phyloP scores from a whole-genome alignment of 1,140 invertebrate genomes.

The Diorhabda sublineata region DNA sequence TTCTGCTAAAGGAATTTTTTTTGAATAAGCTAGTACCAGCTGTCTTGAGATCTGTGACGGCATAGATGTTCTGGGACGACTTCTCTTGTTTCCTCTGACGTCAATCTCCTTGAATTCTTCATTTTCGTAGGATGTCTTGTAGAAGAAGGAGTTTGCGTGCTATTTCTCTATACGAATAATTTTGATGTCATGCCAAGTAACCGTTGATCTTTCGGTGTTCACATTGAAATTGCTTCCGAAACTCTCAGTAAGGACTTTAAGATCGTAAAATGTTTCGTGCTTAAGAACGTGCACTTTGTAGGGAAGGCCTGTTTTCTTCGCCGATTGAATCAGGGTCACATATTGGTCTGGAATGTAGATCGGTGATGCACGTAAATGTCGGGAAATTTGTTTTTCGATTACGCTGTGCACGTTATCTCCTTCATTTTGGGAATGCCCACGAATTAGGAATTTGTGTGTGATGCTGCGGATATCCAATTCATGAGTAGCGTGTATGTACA shows the following conservation, averaged over 20 bases:
- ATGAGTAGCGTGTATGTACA: constrained; percentile 41
- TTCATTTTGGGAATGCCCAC: constrained; percentile 11
- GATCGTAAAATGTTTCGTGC: constrained; percentile 28
- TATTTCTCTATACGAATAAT: constrained; percentile 9
- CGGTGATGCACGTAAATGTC: constrained; percentile 30
- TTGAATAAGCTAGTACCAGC: background rate
- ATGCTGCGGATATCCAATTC: constrained; percentile 21
- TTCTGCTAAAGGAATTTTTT: constrained; percentile 3
- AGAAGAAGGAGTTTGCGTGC: background rate
- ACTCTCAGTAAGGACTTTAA: background rate
- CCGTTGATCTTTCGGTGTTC: constrained; percentile 1
- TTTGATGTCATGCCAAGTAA: constrained; percentile 11
- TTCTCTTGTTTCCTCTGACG: background rate
- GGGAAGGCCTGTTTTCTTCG: constrained; percentile 27
- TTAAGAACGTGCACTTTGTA: constrained; percentile 34
- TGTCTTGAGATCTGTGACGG: constrained; percentile 1
- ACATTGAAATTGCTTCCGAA: constrained; percentile 3
- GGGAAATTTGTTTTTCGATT: constrained; percentile 45
- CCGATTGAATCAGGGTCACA: constrained; percentile 18
- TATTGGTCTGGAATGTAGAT: constrained; percentile 31
- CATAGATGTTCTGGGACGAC: constrained; percentile 3
- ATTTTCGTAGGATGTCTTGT: constrained; percentile 7
- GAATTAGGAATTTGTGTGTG: constrained; percentile 13
- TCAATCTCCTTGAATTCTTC: background rate
- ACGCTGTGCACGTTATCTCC: constrained; percentile 43